Base-by-base conservation (phyloP, 2,888 invertebrate genomes). In the Emmelina monodactyla region DNA sequence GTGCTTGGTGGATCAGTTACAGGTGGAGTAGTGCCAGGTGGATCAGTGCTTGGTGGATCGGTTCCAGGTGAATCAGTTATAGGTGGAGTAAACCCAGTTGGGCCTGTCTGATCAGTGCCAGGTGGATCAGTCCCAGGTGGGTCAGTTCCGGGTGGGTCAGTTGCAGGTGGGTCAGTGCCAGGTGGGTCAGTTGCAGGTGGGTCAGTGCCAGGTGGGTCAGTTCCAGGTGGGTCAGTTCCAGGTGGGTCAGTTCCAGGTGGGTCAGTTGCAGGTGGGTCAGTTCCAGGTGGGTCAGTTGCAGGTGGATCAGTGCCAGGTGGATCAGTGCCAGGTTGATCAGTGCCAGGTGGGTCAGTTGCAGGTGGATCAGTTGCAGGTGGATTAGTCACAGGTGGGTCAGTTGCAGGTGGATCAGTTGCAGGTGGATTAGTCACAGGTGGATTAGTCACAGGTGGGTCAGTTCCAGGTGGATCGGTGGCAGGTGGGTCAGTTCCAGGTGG, bases 1-100 rank as follows among this genome's bases (percentile, higher is more conserved):
- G 19, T 19, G 5, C 3, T 13, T 14, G 16, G 29, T 15, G 37
- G 14, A 10, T 32, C 25, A 9, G 34, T 33, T 16, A 37, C 25
- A 14, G 36, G 22, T 14, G 19, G 19, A 9, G 5, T 19, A 9
- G 19, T 19, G 19, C 6, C 19, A 19, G 19, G 19, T 6, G 19
- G 6, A 19, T 19, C 19, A 6, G 19, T 19, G 19, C 6, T 9
- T 19, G 19, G 19, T 6, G 19, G 6, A 19, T 19, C 9, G 5
- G 19, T 19, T 5, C 6, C 19, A 6, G 30, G 19, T 19, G 39
- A 16, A 16, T 16, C 22, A 5, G 25, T 16, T 9, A 34, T 25
- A 5, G 32, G 19, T 6, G 19, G 6, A 19, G 5, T 9, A 6
- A 9, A 6, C 6, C 6, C 19, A 6, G 19, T 5, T 6, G 19